Base-by-base conservation (phyloP, 2,113 vertebrate species). In the Eulemur rufifrons region DNA sequence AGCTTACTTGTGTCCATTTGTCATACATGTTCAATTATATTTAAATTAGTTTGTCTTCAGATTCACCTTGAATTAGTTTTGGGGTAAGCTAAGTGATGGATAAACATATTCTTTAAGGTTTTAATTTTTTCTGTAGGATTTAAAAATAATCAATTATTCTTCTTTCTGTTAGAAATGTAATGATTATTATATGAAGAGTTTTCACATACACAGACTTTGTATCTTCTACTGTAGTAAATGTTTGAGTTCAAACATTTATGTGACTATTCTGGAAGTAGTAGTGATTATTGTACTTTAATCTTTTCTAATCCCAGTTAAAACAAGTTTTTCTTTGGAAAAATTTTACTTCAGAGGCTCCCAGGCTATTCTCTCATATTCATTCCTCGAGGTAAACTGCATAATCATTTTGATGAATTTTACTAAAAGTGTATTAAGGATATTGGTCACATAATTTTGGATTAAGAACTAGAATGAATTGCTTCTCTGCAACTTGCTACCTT, bases 171-270 rank as follows among this genome's bases (percentile, higher is more conserved):
- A 47, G 29, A n/a, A 82, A 34, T 39, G 6, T 27, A 42, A 37
- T 34, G 12, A n/a, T 34, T 6, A 39, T n/a, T 25, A 83, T 54
- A 15, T 10, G 15, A 37, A 21, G 5, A 5, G 0, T 74, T n/a
- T 42, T 34, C 52, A 10, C 13, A 4, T 2, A 13, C 11, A 8
- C 9, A n/a, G 15, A 5, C 1, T 4, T 29, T 29, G 3, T n/a
- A 6, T 54, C 37, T 27, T 32, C 52, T 45, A 27, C 23, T 15
- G 13, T 5, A 73, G n/a, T 17, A 27, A 64, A 37, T 20, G 34
- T 69, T 25, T 76, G 39, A 68, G 14, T 73, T 37, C 2, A 18
- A 34, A 7, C 21, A n/a, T 59, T 18, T 74, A 61, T 68, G 68
- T 66, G 14, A 77, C 21, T 83, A 1, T 34, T 27, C 63, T 20